Conservation (phyloP, 2,113 vertebrate species). For the Calcarius ornatus region DNA sequence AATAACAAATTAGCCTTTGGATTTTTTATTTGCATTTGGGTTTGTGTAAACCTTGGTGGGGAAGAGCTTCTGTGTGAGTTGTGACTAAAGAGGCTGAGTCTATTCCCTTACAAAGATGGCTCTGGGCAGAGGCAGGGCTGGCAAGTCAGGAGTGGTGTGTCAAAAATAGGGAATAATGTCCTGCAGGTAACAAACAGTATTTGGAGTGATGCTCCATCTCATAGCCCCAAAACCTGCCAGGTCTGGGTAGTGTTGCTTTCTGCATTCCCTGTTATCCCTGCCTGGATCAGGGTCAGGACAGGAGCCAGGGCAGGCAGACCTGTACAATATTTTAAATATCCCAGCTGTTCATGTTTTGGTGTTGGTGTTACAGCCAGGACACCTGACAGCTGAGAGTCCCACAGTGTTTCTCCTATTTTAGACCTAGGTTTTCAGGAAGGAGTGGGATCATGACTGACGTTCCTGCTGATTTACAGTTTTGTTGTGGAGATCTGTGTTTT, state of each 20-base stretch:
- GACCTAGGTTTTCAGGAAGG: not conserved
- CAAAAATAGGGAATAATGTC: not conserved
- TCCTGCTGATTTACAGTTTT: not conserved
- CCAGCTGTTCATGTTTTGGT: not conserved
- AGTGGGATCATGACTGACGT: not conserved
- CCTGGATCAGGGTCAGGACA: not conserved
- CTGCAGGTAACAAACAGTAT: not conserved
- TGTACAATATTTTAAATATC: not conserved
- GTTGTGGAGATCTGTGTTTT: not conserved
- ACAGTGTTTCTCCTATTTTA: accelerated
- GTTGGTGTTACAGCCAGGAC: not conserved
- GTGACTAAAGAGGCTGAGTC: not conserved
- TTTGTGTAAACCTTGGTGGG: not conserved
- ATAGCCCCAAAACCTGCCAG: not conserved
- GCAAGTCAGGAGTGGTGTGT: not conserved
- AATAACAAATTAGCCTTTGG: not conserved
- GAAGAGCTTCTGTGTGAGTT: not conserved
- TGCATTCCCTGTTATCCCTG: not conserved
- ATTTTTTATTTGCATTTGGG: not conserved
- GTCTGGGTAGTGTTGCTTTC: too few relatives aligned
- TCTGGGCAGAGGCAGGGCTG: not conserved
- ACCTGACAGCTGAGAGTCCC: not conserved
- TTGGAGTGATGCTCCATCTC: not conserved
- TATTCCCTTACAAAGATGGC: not conserved
- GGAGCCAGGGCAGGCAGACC: not conserved